Evolutionary conservation across 2,888 invertebrate genomes (phyloP), one percentile per base, ranked within the genome.

Genomic region (Incurvaria masculella): DNA sequence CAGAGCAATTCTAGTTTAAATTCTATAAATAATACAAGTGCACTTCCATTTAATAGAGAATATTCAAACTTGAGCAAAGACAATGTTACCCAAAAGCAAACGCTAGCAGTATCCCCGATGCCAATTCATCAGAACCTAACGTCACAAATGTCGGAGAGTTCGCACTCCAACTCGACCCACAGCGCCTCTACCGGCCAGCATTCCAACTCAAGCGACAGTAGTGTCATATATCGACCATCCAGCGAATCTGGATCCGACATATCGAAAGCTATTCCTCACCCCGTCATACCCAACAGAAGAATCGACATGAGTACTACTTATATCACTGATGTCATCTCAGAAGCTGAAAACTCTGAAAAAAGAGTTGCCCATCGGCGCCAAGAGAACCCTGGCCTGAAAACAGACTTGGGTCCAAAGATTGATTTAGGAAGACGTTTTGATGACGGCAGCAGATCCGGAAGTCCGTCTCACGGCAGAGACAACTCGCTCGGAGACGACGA

Each of bases 51-150:
- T 62, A 72, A 62, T 61, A 70, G 75, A 68, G 79, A 78, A 63
- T 74, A 76, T 56, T 78, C 79, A 54, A 80, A 72, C 67, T 67
- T 75, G 65, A 72, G 71, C 61, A 79, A 79, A 62, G 79, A 79
- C 44, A 51, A 48, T 55, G 61, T 71, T 54, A 61, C 67, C 40
- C 79, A 80, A 59, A 80, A 74, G 60, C 85, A 68, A 61, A 80
- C 78, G 2, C 60, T 79, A 49, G 82, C 89, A 60, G 88, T 91
- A 42, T 88, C 89, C 18, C 91, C 91, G 2, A 90, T 90, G 84
- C 88, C 88, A 54, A 82, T 80, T 51, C 71, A 65, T 55, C 68
- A 62, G 57, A 64, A 64, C 52, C 59, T 62, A 46, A 58, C 57
- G 42, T 81, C 80, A 49, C 81, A 83, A 58, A 85, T 83, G 81